Conservation (phyloP, 2,113 vertebrate species). For the Megalops atlanticus region DNA sequence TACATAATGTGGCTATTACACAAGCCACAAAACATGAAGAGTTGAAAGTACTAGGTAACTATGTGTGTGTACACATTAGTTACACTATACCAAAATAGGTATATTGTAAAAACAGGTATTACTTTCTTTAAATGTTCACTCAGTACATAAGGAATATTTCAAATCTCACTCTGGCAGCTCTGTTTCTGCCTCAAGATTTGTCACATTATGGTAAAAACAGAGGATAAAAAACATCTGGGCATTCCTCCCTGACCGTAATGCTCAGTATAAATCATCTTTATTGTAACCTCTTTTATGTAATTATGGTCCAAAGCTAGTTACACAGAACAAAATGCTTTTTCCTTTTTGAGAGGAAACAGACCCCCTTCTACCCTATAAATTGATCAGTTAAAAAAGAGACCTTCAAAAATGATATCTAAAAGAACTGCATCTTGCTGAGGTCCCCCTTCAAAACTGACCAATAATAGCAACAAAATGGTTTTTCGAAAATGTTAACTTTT, state of each 20-base stretch:
- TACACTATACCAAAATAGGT: too few relatives aligned
- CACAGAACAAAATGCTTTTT: slow-evolving; percentile 58
- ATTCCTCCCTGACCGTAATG: slow-evolving; percentile 59
- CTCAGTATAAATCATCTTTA: slow-evolving; percentile 59
- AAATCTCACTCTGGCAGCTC: slow-evolving; percentile 4
- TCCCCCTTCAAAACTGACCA: slow-evolving; percentile 70
- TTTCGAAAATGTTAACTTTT: slow-evolving; percentile 76
- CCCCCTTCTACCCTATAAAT: slow-evolving; percentile 52
- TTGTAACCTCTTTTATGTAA: slow-evolving; percentile 69
- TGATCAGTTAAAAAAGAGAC: slow-evolving; percentile 66
- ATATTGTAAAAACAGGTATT: too few relatives aligned
- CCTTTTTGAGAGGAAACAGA: slow-evolving; percentile 54
- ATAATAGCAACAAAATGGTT: slow-evolving; percentile 82
- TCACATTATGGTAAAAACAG: slow-evolving; percentile 36
- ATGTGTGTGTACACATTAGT: too few relatives aligned
- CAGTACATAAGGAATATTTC: slow-evolving; percentile 6
- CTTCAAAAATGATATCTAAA: slow-evolving; percentile 63
- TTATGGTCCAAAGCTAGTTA: slow-evolving; percentile 59
- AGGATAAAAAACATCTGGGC: slow-evolving; percentile 55
- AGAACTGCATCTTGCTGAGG: slow-evolving; percentile 50
- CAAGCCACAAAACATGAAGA: too few relatives aligned
- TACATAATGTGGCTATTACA: too few relatives aligned
- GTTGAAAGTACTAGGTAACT: too few relatives aligned
- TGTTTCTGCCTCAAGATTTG: slow-evolving; percentile 28
- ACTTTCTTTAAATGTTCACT: too few relatives aligned